Evolutionary conservation across 2,888 invertebrate species (phyloP).

Genomic region (Blomia tropicalis): DNA sequence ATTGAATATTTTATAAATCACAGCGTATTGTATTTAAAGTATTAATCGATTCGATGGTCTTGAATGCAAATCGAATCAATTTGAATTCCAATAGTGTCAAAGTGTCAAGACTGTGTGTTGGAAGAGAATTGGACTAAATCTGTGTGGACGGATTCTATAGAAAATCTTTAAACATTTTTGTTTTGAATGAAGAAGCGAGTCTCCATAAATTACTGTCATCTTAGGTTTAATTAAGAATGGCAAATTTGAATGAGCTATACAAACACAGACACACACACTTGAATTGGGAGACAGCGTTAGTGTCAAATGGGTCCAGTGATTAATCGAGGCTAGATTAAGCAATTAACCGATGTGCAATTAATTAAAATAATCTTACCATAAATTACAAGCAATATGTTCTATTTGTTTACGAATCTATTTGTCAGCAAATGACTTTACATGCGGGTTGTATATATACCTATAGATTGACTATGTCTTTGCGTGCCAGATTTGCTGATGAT

Average conservation of each 20-base stretch:
- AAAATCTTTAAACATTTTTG: too few species aligned
- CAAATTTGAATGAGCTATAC: too few species aligned
- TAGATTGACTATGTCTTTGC: neutral
- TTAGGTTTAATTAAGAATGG: slow-evolving; percentile 2
- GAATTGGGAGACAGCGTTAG: slow-evolving; percentile 1
- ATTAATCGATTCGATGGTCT: too few species aligned
- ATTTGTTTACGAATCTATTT: neutral
- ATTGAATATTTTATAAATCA: neutral
- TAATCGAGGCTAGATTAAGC: slow-evolving; percentile 4
- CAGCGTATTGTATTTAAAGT: neutral
- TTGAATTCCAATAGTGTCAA: too few species aligned
- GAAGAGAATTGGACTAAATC: neutral
- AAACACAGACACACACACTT: too few species aligned
- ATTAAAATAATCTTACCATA: slow-evolving; percentile 11
- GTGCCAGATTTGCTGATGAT: too few species aligned
- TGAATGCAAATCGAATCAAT: too few species aligned
- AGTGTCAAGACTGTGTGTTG: too few species aligned
- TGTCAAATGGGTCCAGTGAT: neutral
- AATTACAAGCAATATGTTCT: too few species aligned
- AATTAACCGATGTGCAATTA: slow-evolving; percentile 4
- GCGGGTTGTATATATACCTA: too few species aligned
- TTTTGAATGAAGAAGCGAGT: neutral
- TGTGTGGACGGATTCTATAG: too few species aligned
- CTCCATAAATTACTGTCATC: too few species aligned
- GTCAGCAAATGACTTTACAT: neutral